These are phyloP conservation scores for Loripinus fragilis DNA, from an alignment of 2,888 invertebrate genomes.

Conservation along the genomic window DNA sequence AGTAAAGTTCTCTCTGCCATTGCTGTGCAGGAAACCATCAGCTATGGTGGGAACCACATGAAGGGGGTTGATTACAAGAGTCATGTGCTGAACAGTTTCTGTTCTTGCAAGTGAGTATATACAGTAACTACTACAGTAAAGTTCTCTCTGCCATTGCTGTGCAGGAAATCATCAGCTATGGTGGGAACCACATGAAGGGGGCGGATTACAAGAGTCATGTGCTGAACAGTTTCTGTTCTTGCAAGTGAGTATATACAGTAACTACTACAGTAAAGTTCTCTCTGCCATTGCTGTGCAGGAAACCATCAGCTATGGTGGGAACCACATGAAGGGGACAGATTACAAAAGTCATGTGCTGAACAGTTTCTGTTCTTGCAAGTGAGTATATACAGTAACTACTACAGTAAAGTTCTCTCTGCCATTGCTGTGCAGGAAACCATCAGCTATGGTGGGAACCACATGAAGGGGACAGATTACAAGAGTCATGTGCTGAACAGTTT, in stretches of 20 bases:
- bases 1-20: slow-evolving; percentile 80
- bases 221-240: slow-evolving; percentile 80
- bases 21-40: slow-evolving; percentile 73
- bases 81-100: slow-evolving; percentile 80
- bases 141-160: slow-evolving; percentile 76
- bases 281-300: slow-evolving; percentile 76
- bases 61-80: slow-evolving; percentile 80
- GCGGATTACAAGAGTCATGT: slow-evolving; percentile 80
- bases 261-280: no score
- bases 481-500: slow-evolving; percentile 80
- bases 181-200: slow-evolving; percentile 81
- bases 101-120: slow-evolving; percentile 80
- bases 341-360: slow-evolving; percentile 81
- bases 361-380: slow-evolving; percentile 81
- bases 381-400: no score
- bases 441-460: slow-evolving; percentile 71
- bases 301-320: slow-evolving; percentile 74
- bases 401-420: slow-evolving; percentile 80
- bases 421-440: slow-evolving; percentile 76
- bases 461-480: slow-evolving; percentile 81
- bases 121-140: no score
- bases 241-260: slow-evolving; percentile 79
- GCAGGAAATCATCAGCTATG: slow-evolving; percentile 75
- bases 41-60: slow-evolving; percentile 76
- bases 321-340: slow-evolving; percentile 80